Base-by-base conservation (phyloP, 2,888 invertebrate genomes). In the Epinotia bilunana region DNA sequence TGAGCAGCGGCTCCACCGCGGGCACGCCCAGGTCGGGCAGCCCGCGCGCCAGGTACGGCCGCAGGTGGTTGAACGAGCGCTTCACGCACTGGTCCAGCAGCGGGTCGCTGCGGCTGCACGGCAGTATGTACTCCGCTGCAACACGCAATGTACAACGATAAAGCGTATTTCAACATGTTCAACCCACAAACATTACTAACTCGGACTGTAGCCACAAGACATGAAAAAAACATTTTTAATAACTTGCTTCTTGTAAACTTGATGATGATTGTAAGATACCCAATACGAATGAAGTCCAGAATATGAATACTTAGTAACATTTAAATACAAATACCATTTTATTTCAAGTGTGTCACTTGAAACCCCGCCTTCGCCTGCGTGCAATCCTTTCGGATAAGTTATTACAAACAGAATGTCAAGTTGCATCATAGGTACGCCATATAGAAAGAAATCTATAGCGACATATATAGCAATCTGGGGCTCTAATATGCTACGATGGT, bases 21-120 rank as follows among this genome's bases (percentile, higher is more conserved):
- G 97, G 97, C 3, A 97, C 95, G 18, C 96, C 95, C 68, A 97
- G 90, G 79, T 97, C 97, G 0, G 95, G 91, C 12, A 97, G 95
- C 65, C 97, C 97, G 80, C 92, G 90, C 7, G 96, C 94, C 78
- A 97, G 91, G 86, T 96, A 97, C 3, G 97, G 96, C 77, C 96
- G 94, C 28, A 97, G 90, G 85, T 97, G 97, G 85, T 96, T 96
- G 91, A 97, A 96, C 0, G 96, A 95, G 73, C 94, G 92, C 85
- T 95, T 95, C 80, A 97, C 95, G 83, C 97, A 97, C 39, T 86
- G 86, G 85, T 97, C 96, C 63, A 95, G 82, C 69, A 95, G 92
- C 0, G 96, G 96, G 83, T 97, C 97, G 57, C 93, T 91, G 83
- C 95, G 95, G 78, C 94, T 95, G 89, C 97, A 97, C 55, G 96